Evolutionary conservation across 1,140 invertebrate species (phyloP).

Genomic region (Limonius californicus): DNA sequence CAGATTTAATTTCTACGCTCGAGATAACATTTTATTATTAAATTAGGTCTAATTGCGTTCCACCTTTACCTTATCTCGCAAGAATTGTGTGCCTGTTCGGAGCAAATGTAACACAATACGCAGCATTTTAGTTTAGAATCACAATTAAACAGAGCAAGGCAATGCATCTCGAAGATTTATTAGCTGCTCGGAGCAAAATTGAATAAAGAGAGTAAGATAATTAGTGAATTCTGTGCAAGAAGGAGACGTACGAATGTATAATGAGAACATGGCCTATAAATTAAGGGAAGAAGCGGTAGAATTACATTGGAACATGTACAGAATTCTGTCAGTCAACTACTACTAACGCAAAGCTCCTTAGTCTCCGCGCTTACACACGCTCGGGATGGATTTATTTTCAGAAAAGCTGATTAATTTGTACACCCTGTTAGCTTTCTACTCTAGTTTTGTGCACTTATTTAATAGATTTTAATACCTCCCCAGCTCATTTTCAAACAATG

Average conservation of each 20-base stretch:
- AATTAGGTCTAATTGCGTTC: conserved; percentile 13
- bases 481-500: background rate
- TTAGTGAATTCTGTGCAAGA: conserved; percentile 28
- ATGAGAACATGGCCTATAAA: conserved; percentile 28
- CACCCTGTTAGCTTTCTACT: conserved; percentile 1
- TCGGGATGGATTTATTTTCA: conserved; percentile 1
- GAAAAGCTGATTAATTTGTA: conserved; percentile 10
- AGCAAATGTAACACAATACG: conserved; percentile 22
- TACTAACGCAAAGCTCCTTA: conserved; percentile 11
- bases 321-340: conserved; percentile 26
- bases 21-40: conserved; percentile 13
- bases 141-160: conserved; percentile 23
- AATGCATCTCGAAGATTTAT: conserved; percentile 30
- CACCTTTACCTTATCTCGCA: conserved; percentile 13
- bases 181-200: conserved; percentile 25
- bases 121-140: conserved; percentile 21
- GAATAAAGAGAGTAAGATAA: conserved; percentile 29
- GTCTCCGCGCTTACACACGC: background rate
- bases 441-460: conserved; percentile 7
- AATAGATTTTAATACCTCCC: background rate
- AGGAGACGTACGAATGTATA: conserved; percentile 26
- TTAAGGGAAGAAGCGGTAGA: conserved; percentile 24
- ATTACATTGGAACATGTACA: conserved; percentile 27
- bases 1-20: conserved; percentile 6
- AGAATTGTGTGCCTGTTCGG: conserved; percentile 16